Evolutionary conservation across 2,888 invertebrate species (phyloP).

Genomic region (Tetranychus piercei): DNA sequence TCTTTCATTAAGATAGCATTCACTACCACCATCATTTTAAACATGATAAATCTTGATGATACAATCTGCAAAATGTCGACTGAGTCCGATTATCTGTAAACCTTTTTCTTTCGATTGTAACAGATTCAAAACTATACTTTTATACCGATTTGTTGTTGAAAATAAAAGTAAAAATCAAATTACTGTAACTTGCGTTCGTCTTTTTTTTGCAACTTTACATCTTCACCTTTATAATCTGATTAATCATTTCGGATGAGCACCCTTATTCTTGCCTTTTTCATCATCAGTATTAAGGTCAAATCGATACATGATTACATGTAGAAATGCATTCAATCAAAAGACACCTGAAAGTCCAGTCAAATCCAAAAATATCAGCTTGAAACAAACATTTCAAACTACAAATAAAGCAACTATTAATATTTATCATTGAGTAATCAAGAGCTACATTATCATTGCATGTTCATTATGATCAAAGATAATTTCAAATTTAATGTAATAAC

Average conservation of each 20-base stretch:
- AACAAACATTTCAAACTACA: not conserved
- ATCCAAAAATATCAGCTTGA: not conserved
- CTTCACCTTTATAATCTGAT: too few relatives aligned
- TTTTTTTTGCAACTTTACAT: not conserved
- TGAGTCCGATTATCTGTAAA: not conserved
- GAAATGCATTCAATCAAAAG: not conserved
- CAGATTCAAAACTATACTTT: not conserved
- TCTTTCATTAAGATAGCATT: not conserved
- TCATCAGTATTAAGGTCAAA: slow-evolving; percentile 1
- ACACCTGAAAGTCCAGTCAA: not conserved
- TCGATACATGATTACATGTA: not conserved
- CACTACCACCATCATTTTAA: not conserved
- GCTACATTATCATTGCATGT: too few relatives aligned
- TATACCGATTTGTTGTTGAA: not conserved
- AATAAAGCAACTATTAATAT: not conserved
- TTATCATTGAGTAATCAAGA: too few relatives aligned
- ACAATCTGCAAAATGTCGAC: not conserved
- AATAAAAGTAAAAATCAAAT: not conserved
- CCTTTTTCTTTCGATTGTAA: not conserved
- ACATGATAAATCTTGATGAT: not conserved
- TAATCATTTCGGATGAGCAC: not conserved
- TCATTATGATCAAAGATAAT: too few relatives aligned
- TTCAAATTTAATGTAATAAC: too few relatives aligned
- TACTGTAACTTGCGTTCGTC: not conserved
- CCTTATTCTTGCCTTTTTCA: not conserved